Evolutionary conservation across 2,888 invertebrate genomes (phyloP), one percentile per base, ranked within the genome.

Genomic region (Drosophila kanekoi): DNA sequence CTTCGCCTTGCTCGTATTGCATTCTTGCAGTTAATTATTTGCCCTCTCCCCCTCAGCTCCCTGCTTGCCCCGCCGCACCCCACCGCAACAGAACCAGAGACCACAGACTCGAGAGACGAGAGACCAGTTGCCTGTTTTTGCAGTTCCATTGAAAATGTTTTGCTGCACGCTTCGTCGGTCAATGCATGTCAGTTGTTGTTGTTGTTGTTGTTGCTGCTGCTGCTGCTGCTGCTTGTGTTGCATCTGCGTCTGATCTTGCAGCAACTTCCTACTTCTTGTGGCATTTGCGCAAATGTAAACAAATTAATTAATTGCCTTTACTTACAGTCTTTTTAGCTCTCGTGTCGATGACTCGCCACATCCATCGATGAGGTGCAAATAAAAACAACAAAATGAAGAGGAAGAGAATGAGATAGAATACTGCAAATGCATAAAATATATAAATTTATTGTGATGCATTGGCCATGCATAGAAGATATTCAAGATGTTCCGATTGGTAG

Each of bases 1-100:
- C 79, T 64, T 40, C 71, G 45, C 70, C 63, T 79, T 87, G 87
- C 82, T 87, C 85, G 80, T 85, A 85, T 85, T 85, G 88, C 85
- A 85, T 87, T 85, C 87, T 87, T 87, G 86, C 79, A 85, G 79
- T 84, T 87, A 83, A 87, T 87, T 87, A 85, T 85, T 83, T 85
- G 81, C 77, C 58, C 59, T 28, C 28, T 8, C 28, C 8, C 28
- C 28, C 28, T 6, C 23, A 23, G 23, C 6, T 4, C 1, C 23
- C 23, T 18, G 2, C 18, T 1, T 3, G 1, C 8, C 28, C 23
- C 23, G 23, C 4, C 5, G 1, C 23, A 5, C 1, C 23, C 23
- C 23, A 5, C 20, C 20, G 64, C 35, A 38, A 11, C 62, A 48
- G 52, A 23, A 28, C 33, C 38, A 58, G n/a, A 56, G 53, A 71